Evolutionary conservation across 2,888 invertebrate species (phyloP), one percentile per base, ranked within the genome.

Genomic region (Drosophila mimica): DNA sequence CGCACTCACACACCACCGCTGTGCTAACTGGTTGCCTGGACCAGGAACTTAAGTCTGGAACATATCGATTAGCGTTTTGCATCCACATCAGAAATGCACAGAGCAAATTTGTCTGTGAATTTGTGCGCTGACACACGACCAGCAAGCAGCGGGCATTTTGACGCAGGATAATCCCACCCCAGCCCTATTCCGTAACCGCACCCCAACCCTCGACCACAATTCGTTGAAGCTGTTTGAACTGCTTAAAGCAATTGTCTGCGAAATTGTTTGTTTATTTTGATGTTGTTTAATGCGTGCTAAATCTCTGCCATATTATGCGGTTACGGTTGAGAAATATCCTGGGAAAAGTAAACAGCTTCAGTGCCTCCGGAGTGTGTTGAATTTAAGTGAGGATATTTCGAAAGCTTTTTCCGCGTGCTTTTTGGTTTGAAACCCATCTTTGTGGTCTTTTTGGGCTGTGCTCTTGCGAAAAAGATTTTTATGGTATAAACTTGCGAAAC

Each of bases 191-290:
- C 11, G 20, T 11, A 43, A 31, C 15, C 56, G 15, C 40, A 46
- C 49, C 62, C 40, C 67, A n/a, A 20, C 48, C 68, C 52, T 59
- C 53, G 51, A 76, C 73, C 85, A 36, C 81, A 84, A 84, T 84
- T 88, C 62, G 73, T 7, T 79, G 81, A 70, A 67, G 77, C 74
- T 77, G 70, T 53, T 79, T 58, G 60, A 67, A 78, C 72, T 67
- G 74, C 77, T 82, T 76, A 51, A 67, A 73, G 73, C 87, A 87
- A 89, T 88, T 89, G 85, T 84, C 83, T 88, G 87, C 83, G 68
- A 87, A 87, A 83, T 80, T 82, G 80, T 83, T 81, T 89, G 81
- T 91, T 90, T 89, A 77, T 89, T 90, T 89, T 88, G 86, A 89
- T 89, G 82, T 76, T 89, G 80, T 76, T 76, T 76, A 85, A 84